Evolutionary conservation across 2,888 invertebrate genomes (phyloP).

Genomic region (Melanargia galathea): DNA sequence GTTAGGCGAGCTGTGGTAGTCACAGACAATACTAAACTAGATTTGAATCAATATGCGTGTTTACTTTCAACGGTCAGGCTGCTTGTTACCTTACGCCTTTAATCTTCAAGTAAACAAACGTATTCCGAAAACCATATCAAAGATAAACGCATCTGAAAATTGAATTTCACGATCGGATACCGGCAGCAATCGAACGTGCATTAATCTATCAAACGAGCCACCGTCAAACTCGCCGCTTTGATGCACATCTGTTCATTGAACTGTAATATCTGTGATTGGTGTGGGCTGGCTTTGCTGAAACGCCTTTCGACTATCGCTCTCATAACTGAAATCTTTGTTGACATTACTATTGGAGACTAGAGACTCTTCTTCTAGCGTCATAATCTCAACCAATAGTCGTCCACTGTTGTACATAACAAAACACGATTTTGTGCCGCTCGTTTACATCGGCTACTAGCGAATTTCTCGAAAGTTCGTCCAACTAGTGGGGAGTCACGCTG

Average conservation of each 20-base stretch:
- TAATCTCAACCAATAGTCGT: too few relatives aligned
- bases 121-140: constrained; percentile 18
- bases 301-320: not conserved
- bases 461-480: too few relatives aligned
- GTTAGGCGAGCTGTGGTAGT: too few relatives aligned
- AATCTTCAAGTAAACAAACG: constrained; percentile 7
- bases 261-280: constrained; percentile 35
- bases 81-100: not conserved
- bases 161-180: constrained; percentile 38
- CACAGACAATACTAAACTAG: too few relatives aligned
- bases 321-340: not conserved
- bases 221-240: constrained; percentile 40
- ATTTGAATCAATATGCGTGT: too few relatives aligned
- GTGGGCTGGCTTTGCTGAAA: not conserved
- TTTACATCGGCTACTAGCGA: too few relatives aligned
- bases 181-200: constrained; percentile 38
- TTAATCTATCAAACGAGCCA: constrained; percentile 55
- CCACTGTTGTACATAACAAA: too few relatives aligned
- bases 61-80: too few relatives aligned
- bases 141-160: constrained; percentile 17
- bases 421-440: too few relatives aligned
- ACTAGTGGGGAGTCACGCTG: too few relatives aligned
- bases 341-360: too few relatives aligned
- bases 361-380: too few relatives aligned
- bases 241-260: constrained; percentile 41